phyloP scores from a whole-genome alignment of 2,797 vertebrate species.

The Parauchenoglanis ngamensis region DNA sequence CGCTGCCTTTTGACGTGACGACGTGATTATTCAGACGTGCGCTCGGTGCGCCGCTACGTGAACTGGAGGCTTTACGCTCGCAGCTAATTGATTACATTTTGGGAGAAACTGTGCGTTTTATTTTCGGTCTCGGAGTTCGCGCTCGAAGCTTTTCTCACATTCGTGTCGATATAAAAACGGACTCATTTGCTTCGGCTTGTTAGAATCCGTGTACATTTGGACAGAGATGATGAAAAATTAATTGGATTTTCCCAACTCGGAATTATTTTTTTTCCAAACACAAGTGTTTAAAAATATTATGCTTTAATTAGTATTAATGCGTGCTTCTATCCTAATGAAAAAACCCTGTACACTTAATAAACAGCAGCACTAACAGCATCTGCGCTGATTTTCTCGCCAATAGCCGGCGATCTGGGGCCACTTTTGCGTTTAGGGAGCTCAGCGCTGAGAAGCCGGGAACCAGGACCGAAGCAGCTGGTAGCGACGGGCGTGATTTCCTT shows the following conservation, averaged over 20 bases:
- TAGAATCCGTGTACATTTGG: neutral
- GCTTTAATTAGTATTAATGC: neutral
- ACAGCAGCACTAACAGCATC: slow-evolving; percentile 22
- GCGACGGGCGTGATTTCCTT: neutral
- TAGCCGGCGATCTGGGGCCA: neutral
- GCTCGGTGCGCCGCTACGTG: neutral
- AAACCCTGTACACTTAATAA: neutral
- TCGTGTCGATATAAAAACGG: neutral
- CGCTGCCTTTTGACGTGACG: neutral
- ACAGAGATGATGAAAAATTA: neutral
- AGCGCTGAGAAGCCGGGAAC: neutral
- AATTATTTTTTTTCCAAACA: neutral
- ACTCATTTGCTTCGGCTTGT: neutral
- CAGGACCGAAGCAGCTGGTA: neutral
- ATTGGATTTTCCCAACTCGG: neutral
- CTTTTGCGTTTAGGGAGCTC: neutral
- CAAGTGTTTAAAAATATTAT: neutral
- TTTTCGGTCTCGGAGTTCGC: neutral
- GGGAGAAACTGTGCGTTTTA: neutral
- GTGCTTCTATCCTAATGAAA: neutral
- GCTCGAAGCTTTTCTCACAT: neutral
- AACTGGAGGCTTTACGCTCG: neutral
- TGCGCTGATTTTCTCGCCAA: neutral
- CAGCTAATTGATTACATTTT: neutral
- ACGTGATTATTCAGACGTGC: neutral